A percentile compares a stretch with the other conserved stretches of the same genome.
These are phyloP conservation scores for Onychomys torridus DNA, from an alignment of 2,797 vertebrate genomes.

Conservation along the genomic window DNA sequence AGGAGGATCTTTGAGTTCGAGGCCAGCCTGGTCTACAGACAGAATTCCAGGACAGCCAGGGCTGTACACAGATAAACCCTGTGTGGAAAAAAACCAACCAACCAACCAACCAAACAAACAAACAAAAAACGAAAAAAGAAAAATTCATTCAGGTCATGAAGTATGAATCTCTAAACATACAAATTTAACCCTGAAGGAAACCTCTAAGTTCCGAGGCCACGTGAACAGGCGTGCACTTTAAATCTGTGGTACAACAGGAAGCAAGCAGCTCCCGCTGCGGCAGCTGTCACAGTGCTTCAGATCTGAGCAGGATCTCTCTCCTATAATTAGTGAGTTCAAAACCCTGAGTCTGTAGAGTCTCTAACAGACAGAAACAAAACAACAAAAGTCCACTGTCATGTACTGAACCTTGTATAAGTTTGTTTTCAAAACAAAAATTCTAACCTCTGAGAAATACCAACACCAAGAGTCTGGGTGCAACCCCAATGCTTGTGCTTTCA, in stretches of 20 bases:
- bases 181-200: conserved; percentile 43
- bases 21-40: not conserved
- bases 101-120: too few relatives aligned
- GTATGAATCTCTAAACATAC: not conserved
- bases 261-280: not conserved
- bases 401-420: not conserved
- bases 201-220: not conserved
- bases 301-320: conserved; percentile 14
- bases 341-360: not conserved
- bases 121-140: not conserved
- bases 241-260: not conserved
- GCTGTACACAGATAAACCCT: not conserved
- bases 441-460: not conserved
- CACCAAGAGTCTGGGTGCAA: not conserved
- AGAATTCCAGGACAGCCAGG: not conserved
- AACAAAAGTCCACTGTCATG: not conserved
- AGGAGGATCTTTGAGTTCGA: not conserved
- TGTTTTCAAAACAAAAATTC: conserved; percentile 32
- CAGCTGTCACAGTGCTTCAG: not conserved
- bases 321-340: conserved; percentile 37
- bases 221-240: not conserved
- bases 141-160: conserved; percentile 20
- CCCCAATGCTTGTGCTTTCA: not conserved
- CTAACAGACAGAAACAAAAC: not conserved
- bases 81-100: not conserved